These are phyloP conservation scores for Microcaecilia unicolor DNA, from an alignment of 2,797 vertebrate species.

Conservation along the genomic window DNA sequence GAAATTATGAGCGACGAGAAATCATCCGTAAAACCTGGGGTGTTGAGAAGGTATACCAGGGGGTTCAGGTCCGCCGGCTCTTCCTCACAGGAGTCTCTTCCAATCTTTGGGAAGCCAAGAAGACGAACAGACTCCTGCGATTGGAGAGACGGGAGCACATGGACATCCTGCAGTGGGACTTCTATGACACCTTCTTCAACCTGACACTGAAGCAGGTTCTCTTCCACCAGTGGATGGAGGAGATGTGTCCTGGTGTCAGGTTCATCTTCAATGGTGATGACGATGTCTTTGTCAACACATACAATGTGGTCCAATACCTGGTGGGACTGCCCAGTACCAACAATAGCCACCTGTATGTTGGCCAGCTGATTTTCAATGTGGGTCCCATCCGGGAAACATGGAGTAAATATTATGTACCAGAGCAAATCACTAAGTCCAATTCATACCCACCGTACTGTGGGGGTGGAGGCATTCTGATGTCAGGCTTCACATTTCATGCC, in stretches of 20 bases:
- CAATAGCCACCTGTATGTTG: conserved; percentile 54
- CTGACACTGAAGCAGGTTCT: conserved; percentile 78
- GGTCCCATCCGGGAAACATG: conserved; percentile 42
- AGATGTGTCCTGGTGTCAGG: conserved; percentile 39
- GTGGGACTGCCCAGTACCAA: conserved; percentile 20
- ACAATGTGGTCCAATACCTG: conserved; percentile 61
- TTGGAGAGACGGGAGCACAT: conserved; percentile 48
- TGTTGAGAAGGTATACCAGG: conserved; percentile 38
- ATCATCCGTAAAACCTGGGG: conserved; percentile 76
- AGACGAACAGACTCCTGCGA: conserved; percentile 50
- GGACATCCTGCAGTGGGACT: conserved; percentile 77
- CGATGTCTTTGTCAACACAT: conserved; percentile 68
- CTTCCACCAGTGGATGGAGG: conserved; percentile 67
- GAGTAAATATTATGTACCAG: conserved; percentile 75
- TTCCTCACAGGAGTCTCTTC: conserved; percentile 55
- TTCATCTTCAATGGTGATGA: conserved; percentile 74
- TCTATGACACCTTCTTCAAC: conserved; percentile 74
- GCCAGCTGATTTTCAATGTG: conserved; percentile 50
- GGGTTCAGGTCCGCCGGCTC: conserved; percentile 45
- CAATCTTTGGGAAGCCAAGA: conserved; percentile 14
- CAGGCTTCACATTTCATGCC: conserved; percentile 48
- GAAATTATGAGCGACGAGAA: conserved; percentile 65
- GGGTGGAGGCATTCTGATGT: conserved; percentile 67
- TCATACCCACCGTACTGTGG: conserved; percentile 62
- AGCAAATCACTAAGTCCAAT: conserved; percentile 40